Conservation (phyloP, 2,888 invertebrate genomes). For the Macrophya alboannulata region DNA sequence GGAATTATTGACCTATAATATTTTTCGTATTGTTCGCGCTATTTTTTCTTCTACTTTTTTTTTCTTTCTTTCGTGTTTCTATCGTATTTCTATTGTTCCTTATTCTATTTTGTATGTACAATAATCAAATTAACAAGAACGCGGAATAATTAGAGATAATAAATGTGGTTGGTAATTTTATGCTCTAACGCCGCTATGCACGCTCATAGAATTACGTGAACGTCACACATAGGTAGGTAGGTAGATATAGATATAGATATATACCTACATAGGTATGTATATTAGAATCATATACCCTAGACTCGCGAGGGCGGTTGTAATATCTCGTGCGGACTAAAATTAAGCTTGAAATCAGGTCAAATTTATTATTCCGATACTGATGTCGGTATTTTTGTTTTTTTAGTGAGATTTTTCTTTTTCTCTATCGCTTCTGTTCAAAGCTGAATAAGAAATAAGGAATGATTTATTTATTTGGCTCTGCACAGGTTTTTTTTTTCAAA, state of each 20-base stretch:
- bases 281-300: neutral
- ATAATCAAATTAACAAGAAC: neutral
- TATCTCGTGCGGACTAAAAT: slow-evolving; percentile 27
- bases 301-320: neutral
- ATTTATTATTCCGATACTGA: neutral
- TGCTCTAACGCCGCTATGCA: neutral
- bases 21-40: neutral
- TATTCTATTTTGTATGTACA: too few relatives aligned
- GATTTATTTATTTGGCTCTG: too few relatives aligned
- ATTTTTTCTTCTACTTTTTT: neutral
- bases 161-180: neutral
- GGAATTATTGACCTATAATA: neutral
- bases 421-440: neutral
- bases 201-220: neutral
- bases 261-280: too few relatives aligned
- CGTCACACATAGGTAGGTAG: neutral
- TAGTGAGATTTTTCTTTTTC: neutral
- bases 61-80: too few relatives aligned
- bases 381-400: neutral
- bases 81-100: too few relatives aligned
- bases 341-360: slow-evolving; percentile 20
- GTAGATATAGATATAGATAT: neutral
- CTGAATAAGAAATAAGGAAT: too few relatives aligned
- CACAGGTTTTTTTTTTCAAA: too few relatives aligned
- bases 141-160: neutral